A percentile compares a stretch with the other conserved stretches of the same genome.
These are phyloP conservation scores for Onthophagus sagittarius DNA, from an alignment of 2,888 invertebrate genomes.

Conservation along the genomic window DNA sequence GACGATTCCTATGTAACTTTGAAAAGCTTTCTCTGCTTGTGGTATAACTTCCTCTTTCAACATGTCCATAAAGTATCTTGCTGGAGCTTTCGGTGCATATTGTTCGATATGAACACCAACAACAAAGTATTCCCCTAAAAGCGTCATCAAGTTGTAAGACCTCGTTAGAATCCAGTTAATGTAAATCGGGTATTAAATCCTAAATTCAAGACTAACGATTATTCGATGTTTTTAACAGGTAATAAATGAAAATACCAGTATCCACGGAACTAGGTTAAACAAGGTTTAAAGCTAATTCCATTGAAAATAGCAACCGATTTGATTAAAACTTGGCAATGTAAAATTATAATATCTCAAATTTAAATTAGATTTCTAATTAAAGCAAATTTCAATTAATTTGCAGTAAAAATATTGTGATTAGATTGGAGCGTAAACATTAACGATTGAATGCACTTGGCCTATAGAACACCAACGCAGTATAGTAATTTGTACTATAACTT, in stretches of 20 bases:
- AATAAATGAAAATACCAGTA: not conserved
- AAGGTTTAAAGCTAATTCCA: not conserved
- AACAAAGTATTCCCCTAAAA: conserved; percentile 85
- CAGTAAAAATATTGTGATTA: not conserved
- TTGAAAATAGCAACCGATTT: not conserved
- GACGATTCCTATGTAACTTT: conserved; percentile 77
- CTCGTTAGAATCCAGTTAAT: too few relatives aligned
- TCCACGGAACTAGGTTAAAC: not conserved
- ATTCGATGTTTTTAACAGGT: too few relatives aligned
- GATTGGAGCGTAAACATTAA: not conserved
- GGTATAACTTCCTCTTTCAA: conserved; percentile 61
- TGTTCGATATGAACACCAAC: conserved; percentile 88
- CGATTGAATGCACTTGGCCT: not conserved
- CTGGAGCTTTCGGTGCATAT: conserved; percentile 74
- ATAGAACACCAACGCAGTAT: too few relatives aligned
- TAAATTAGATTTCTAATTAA: not conserved
- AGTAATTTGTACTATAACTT: too few relatives aligned
- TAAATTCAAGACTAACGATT: too few relatives aligned
- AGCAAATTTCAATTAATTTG: not conserved
- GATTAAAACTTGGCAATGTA: not conserved
- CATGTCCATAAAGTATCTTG: conserved; percentile 75
- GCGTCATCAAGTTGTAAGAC: too few relatives aligned
- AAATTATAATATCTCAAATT: not conserved
- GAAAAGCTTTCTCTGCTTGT: conserved; percentile 66
- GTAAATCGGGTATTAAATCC: too few relatives aligned